Percentiles rank a stretch among this genome's conserved stretches.
phyloP scores from a whole-genome alignment of 2,888 invertebrate species.

The Pyrochroa serraticornis region DNA sequence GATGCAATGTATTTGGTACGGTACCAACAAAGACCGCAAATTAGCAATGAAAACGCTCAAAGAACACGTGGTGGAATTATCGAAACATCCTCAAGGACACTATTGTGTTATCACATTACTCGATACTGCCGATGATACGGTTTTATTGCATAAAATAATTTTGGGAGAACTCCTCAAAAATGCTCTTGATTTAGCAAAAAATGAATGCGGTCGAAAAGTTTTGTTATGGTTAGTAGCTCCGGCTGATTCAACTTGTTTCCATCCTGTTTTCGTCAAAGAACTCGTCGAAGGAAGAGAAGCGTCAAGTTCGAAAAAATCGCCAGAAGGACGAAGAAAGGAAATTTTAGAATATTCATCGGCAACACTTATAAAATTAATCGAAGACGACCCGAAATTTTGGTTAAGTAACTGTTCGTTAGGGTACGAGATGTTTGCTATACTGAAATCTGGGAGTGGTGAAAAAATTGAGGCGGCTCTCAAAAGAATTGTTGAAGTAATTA shows the following conservation, averaged over 20 bases:
- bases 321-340: conserved; percentile 70
- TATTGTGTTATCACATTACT: conserved; percentile 81
- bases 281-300: conserved; percentile 76
- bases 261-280: conserved; percentile 77
- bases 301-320: conserved; percentile 76
- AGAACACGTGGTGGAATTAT: conserved; percentile 78
- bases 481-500: conserved; percentile 58
- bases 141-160: conserved; percentile 82
- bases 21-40: conserved; percentile 79
- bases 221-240: conserved; percentile 87
- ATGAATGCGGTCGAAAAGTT: conserved; percentile 82
- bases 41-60: conserved; percentile 88
- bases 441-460: conserved; percentile 62
- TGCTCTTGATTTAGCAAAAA: conserved; percentile 71
- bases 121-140: conserved; percentile 92
- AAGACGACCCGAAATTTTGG: conserved; percentile 70
- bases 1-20: conserved; percentile 86
- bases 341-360: conserved; percentile 60
- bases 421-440: conserved; percentile 71
- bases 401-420: conserved; percentile 70
- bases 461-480: conserved; percentile 54
- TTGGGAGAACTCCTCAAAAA: conserved; percentile 72
- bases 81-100: conserved; percentile 88
- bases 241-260: conserved; percentile 79
- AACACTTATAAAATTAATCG: conserved; percentile 46